Conservation (phyloP, 2,888 invertebrate species). For the Parnassius apollo region DNA sequence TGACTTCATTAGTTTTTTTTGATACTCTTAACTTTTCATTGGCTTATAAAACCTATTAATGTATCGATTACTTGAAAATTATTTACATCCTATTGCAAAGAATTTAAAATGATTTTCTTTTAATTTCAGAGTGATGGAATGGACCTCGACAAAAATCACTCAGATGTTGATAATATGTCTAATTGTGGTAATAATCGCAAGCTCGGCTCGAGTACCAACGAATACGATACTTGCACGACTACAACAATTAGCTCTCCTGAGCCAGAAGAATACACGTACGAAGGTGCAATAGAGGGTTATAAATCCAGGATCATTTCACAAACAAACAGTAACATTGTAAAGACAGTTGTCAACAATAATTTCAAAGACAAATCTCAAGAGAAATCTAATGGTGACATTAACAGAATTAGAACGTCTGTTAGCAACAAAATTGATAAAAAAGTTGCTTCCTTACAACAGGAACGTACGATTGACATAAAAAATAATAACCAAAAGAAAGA, state of each 20-base stretch:
- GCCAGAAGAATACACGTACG: constrained; percentile 91
- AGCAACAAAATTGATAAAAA: constrained; percentile 84
- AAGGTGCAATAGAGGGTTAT: constrained; percentile 93
- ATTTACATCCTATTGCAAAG: too few species aligned
- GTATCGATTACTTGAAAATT: too few species aligned
- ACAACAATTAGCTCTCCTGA: constrained; percentile 85
- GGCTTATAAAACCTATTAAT: too few species aligned
- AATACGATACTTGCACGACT: constrained; percentile 86
- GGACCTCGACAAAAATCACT: constrained; percentile 78
- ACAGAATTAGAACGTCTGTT: constrained; percentile 73
- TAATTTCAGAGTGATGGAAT: constrained; percentile 82
- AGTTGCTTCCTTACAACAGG: constrained; percentile 81
- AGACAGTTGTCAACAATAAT: constrained; percentile 68
- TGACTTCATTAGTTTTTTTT: too few species aligned
- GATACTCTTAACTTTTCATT: too few species aligned
- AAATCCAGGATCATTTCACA: constrained; percentile 87
- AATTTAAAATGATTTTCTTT: constrained; percentile 13
- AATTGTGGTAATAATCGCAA: constrained; percentile 72
- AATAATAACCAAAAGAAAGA: constrained; percentile 78
- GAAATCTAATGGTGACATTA: constrained; percentile 61
- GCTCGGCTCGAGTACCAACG: constrained; percentile 76
- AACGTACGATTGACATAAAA: constrained; percentile 66
- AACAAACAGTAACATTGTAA: constrained; percentile 72
- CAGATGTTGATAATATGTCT: constrained; percentile 75
- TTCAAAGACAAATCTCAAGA: constrained; percentile 73